Evolutionary conservation across 2,797 vertebrate species (phyloP).

Genomic region (Huso huso): DNA sequence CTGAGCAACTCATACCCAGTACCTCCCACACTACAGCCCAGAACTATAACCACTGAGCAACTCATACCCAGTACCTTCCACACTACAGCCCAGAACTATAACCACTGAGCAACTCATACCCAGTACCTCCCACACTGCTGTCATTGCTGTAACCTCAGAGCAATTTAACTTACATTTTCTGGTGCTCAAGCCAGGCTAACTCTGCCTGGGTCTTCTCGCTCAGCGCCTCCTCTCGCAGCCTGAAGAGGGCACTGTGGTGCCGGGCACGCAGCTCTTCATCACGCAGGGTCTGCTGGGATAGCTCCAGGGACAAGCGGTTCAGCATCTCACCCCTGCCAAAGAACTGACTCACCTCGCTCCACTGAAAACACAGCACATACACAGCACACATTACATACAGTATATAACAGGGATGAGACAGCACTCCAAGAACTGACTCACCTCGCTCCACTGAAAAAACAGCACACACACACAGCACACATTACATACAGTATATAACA

Average conservation of each 20-base stretch:
- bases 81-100: too few relatives aligned
- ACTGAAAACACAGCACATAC: constrained; percentile 25
- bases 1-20: too few relatives aligned
- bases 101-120: too few relatives aligned
- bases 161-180: constrained; percentile 34
- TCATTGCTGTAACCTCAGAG: not conserved
- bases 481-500: too few relatives aligned
- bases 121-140: not conserved
- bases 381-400: not conserved
- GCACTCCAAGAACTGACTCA: not conserved
- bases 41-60: too few relatives aligned
- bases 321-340: constrained; percentile 22
- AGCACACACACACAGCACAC: too few relatives aligned
- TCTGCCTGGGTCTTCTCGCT: constrained; percentile 37
- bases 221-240: constrained; percentile 41
- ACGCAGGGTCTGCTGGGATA: constrained; percentile 39
- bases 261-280: constrained; percentile 41
- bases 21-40: too few relatives aligned
- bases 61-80: too few relatives aligned
- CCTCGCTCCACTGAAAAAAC: not conserved
- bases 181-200: constrained; percentile 42
- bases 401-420: too few relatives aligned
- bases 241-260: constrained; percentile 45
- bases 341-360: constrained; percentile 22
- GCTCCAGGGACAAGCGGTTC: constrained; percentile 22